Percentiles rank a stretch among this genome's conserved stretches.
These are phyloP conservation scores for Cladopsammia gracilis DNA, from an alignment of 64 coral and sea anemone species.

Conservation along the genomic window DNA sequence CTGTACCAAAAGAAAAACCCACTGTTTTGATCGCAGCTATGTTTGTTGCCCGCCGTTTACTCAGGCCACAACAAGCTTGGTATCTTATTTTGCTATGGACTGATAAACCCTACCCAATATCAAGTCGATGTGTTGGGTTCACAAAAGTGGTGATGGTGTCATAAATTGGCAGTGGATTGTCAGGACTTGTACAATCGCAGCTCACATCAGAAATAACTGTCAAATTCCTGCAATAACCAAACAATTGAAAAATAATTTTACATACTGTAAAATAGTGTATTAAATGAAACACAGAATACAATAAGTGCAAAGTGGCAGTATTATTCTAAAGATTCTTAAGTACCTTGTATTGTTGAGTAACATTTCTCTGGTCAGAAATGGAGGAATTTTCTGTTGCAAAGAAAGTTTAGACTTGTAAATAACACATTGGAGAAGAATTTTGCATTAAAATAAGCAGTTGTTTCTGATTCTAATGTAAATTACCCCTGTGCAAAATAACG, in stretches of 20 bases:
- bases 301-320: background rate
- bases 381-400: conserved; percentile 69
- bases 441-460: too few species aligned
- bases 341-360: conserved; percentile 59
- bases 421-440: too few species aligned
- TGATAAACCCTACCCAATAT: conserved; percentile 39
- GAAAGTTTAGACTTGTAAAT: too few species aligned
- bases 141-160: conserved; percentile 60
- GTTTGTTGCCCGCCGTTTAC: too few species aligned
- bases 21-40: too few species aligned
- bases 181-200: conserved; percentile 72
- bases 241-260: conserved; percentile 1
- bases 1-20: too few species aligned
- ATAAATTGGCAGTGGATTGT: conserved; percentile 77
- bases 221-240: conserved; percentile 7
- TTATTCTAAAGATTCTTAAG: background rate
- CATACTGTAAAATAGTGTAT: background rate
- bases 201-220: conserved; percentile 79
- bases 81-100: too few species aligned
- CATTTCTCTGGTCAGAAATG: conserved; percentile 64
- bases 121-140: conserved; percentile 32
- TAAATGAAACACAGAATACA: background rate
- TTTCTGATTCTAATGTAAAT: too few species aligned
- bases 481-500: too few species aligned
- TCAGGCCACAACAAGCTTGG: too few species aligned